phyloP scores from a whole-genome alignment of 2,888 invertebrate species.

The Mylabris sibirica region DNA sequence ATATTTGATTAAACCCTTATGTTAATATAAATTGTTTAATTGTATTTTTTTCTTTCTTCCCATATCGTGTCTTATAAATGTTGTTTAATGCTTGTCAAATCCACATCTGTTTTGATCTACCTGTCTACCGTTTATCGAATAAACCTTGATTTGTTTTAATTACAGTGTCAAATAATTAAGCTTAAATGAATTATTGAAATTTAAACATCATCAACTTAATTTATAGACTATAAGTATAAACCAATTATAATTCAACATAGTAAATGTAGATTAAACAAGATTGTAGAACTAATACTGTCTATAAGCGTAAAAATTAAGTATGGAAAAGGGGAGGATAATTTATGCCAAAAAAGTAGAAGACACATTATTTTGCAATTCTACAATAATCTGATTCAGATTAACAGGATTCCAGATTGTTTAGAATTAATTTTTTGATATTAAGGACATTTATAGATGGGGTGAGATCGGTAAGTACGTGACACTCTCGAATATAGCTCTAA shows the following conservation, averaged over 20 bases:
- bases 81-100: not conserved
- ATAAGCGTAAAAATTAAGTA: not conserved
- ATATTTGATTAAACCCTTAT: not conserved
- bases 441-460: not conserved
- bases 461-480: not conserved
- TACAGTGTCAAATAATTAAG: not conserved
- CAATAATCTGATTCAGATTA: not conserved
- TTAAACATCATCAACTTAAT: not conserved
- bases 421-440: not conserved
- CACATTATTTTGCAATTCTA: not conserved
- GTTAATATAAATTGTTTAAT: not conserved
- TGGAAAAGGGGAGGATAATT: not conserved
- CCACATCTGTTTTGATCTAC: not conserved
- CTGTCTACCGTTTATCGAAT: not conserved
- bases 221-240: not conserved
- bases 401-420: not conserved
- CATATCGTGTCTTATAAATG: not conserved
- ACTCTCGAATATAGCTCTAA: too few relatives aligned
- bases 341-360: not conserved
- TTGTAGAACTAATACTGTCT: not conserved
- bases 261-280: not conserved
- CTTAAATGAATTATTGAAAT: not conserved
- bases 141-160: not conserved
- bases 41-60: not conserved
- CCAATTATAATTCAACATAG: not conserved